These are phyloP conservation scores for Homarus americanus DNA, from an alignment of 1,140 invertebrate genomes.

Conservation along the genomic window DNA sequence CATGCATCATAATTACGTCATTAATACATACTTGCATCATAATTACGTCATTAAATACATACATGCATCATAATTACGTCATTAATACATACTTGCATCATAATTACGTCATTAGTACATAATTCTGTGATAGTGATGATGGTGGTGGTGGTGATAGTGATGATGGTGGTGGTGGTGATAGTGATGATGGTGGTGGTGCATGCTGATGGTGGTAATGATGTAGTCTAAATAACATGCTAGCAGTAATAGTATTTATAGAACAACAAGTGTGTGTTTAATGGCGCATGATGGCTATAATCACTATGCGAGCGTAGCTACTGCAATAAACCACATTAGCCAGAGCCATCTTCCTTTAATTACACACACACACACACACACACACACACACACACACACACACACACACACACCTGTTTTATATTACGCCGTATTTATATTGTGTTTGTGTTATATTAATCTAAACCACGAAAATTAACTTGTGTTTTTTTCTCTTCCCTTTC, in stretches of 20 bases:
- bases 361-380: neutral
- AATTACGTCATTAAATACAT: no score
- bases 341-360: constrained; percentile 40
- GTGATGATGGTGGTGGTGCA: neutral
- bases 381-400: no score
- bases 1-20: no score
- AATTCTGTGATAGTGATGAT: neutral
- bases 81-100: no score
- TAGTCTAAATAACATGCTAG: no score
- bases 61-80: no score
- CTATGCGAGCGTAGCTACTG: no score
- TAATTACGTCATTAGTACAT: no score
- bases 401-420: neutral
- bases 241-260: neutral
- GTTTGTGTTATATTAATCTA: neutral
- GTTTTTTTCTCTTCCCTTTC: neutral
- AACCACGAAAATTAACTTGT: constrained; percentile 4
- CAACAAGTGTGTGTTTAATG: neutral
- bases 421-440: constrained; percentile 22
- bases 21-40: no score
- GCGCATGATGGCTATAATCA: no score
- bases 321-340: constrained; percentile 26
- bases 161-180: neutral
- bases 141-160: neutral
- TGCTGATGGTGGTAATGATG: neutral